Percentiles rank a stretch among this genome's conserved stretches.
Conservation (phyloP, 2,888 invertebrate genomes). For the Mongoloraphidia duomilia region DNA sequence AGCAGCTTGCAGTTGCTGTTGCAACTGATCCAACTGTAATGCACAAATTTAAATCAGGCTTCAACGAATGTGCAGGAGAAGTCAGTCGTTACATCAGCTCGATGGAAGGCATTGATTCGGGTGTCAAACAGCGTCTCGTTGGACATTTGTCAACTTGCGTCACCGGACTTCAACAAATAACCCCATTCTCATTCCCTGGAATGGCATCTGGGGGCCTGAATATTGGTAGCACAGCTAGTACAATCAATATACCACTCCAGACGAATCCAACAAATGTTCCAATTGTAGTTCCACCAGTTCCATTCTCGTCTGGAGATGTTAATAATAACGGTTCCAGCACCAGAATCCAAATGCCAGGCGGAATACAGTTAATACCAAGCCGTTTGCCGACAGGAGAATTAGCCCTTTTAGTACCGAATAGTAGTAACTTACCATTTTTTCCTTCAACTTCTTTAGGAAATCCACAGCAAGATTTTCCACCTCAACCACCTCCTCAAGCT, state of each 20-base stretch:
- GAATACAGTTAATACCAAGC: conserved; percentile 49
- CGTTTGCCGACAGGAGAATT: conserved; percentile 49
- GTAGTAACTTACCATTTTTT: conserved; percentile 6
- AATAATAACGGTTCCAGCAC: conserved; percentile 35
- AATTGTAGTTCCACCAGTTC: conserved; percentile 22
- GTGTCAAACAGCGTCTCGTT: conserved; percentile 46
- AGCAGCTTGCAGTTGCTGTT: conserved; percentile 69
- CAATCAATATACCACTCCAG: conserved; percentile 2
- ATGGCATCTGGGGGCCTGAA: conserved; percentile 5
- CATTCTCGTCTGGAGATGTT: conserved; percentile 30
- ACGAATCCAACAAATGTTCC: neutral
- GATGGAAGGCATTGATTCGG: conserved; percentile 45
- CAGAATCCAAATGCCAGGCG: conserved; percentile 39
- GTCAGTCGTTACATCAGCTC: conserved; percentile 55
- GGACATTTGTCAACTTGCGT: conserved; percentile 51
- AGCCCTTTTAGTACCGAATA: conserved; percentile 46
- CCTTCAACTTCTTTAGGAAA: neutral
- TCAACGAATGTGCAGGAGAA: conserved; percentile 78
- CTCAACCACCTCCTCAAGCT: conserved; percentile 19
- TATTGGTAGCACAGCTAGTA: conserved; percentile 10
- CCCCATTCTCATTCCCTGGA: conserved; percentile 24
- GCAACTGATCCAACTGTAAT: conserved; percentile 72
- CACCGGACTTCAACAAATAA: conserved; percentile 33
- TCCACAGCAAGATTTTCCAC: neutral
- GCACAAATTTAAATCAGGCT: conserved; percentile 74